Evolutionary conservation across 2,113 vertebrate genomes (phyloP).

Genomic region (Phocoena sinus): DNA sequence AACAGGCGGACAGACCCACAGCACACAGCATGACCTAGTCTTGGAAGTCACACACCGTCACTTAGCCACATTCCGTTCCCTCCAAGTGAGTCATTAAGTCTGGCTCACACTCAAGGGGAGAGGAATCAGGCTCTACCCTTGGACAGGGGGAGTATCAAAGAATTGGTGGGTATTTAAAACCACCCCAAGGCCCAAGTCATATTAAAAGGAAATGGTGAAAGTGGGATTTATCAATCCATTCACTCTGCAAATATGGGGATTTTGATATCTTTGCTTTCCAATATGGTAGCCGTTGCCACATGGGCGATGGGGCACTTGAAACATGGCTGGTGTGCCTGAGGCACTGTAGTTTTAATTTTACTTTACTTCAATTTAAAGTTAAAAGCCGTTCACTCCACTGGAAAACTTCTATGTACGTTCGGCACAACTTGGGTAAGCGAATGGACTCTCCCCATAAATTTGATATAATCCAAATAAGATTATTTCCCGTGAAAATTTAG

Average conservation of each 20-base stretch:
- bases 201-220: not conserved
- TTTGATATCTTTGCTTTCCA: not conserved
- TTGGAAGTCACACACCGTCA: not conserved
- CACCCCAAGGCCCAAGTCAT: not conserved
- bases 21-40: not conserved
- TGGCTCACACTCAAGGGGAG: not conserved
- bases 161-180: not conserved
- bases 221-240: not conserved
- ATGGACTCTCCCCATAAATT: not conserved
- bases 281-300: not conserved
- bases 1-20: not conserved
- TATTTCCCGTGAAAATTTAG: not conserved
- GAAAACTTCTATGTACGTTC: not conserved
- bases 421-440: not conserved
- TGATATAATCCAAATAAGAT: not conserved
- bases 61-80: not conserved
- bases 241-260: rapidly evolving
- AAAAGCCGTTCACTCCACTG: not conserved
- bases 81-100: not conserved
- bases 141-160: not conserved
- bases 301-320: not conserved
- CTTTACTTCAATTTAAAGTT: not conserved
- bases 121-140: not conserved
- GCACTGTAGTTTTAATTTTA: not conserved
- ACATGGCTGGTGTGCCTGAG: not conserved